Evolutionary conservation across 2,113 vertebrate genomes (phyloP), one percentile per base, ranked within the genome.

Genomic region (Vulpes vulpes): DNA sequence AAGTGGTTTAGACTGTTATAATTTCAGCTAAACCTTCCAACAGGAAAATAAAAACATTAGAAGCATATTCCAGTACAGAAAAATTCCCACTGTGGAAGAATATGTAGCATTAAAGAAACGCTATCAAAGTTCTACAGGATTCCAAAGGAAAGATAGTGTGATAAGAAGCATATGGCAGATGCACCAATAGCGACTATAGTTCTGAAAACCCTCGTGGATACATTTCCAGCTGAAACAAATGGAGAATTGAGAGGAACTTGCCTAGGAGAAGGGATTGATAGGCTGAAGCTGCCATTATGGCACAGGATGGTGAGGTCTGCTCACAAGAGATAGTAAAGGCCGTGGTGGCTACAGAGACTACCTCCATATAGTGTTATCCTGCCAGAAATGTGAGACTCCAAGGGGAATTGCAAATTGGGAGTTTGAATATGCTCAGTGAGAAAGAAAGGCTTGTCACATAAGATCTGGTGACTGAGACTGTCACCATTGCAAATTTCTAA

Each of bases 401-500:
- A 59, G 8, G 53, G 32, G 17, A 64, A 69, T 43, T 87, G n/a
- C 30, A 89, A 87, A 94, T 65, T 35, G 87, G n/a, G 16, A 94
- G 7, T 92, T 43, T 64, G 67, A 92, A 69, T 92, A 89, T 83
- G 8, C 57, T 93, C 59, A 30, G 76, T 87, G 86, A 23, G 9
- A 49, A 83, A 62, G 25, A 84, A 43, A 69, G 19, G 0, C 73
- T 81, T 85, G 27, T 93, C 43, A 90, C 73, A 25, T 92, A 89
- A 94, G 38, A 82, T 20, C 6, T 27, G 43, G 27, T 90, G 38
- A 94, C 60, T 27, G 51, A 96, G 67, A 9, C 53, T 80, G 57
- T 96, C 62, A 76, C 32, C 43, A 80, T 22, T 51, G 55, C 23
- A 69, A 83, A 94, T 89, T 95, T 96, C 11, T 92, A 51, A 89